phyloP scores from a whole-genome alignment of 2,113 vertebrate species.

The Empidonax alnorum region DNA sequence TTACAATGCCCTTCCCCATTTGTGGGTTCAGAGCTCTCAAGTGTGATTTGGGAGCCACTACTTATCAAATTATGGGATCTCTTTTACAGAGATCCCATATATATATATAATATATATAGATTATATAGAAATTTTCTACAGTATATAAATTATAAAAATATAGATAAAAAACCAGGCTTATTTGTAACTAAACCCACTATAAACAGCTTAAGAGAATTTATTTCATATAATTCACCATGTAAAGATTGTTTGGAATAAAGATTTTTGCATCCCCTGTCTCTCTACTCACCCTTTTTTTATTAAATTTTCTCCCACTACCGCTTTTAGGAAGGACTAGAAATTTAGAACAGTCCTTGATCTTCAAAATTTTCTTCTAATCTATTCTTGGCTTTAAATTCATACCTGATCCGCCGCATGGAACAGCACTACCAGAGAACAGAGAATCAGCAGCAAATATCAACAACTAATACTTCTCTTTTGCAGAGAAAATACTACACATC shows the following conservation, averaged over 20 bases:
- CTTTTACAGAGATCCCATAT: background rate
- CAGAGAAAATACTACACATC: constrained; percentile 62
- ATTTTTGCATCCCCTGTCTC: background rate
- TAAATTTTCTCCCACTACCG: background rate
- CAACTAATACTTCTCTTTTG: constrained; percentile 69
- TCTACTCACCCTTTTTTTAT: background rate
- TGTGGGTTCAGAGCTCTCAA: background rate
- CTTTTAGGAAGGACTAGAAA: constrained; percentile 42
- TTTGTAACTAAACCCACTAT: background rate
- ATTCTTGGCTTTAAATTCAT: too few species aligned
- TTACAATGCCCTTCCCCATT: background rate
- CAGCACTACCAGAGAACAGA: constrained; percentile 28
- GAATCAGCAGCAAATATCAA: constrained; percentile 65
- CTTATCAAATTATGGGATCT: background rate
- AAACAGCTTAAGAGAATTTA: background rate
- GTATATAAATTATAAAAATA: background rate
- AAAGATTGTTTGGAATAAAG: background rate
- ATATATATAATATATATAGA: too few species aligned
- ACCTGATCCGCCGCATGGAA: background rate
- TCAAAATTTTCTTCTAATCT: constrained; percentile 34
- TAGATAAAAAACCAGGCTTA: background rate
- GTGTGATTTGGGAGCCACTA: background rate
- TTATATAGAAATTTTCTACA: background rate
- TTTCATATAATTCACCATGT: background rate
- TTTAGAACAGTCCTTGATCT: constrained; percentile 62